Percentiles rank a stretch among this genome's conserved stretches.
These are phyloP conservation scores for Cyclina sinensis DNA, from an alignment of 1,140 invertebrate genomes.

Conservation along the genomic window DNA sequence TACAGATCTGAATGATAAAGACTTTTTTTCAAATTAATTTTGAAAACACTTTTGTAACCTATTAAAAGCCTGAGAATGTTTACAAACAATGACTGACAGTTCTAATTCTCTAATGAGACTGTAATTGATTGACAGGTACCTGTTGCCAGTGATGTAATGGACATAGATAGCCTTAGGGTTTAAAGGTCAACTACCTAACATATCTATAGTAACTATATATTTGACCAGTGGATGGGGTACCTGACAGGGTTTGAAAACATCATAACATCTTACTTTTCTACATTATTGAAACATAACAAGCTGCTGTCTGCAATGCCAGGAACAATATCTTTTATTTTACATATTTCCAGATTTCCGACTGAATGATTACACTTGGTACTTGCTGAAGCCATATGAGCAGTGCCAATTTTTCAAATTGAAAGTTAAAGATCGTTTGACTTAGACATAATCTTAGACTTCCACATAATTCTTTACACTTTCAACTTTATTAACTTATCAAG, in stretches of 20 bases:
- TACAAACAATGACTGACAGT: neutral
- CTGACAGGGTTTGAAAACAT: neutral
- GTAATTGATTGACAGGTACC: slow-evolving; percentile 58
- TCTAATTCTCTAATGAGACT: slow-evolving; percentile 11
- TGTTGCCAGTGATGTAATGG: slow-evolving; percentile 35
- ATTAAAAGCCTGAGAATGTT: neutral
- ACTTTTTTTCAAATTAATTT: neutral
- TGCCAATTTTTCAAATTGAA: too few relatives aligned
- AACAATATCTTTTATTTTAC: too few relatives aligned
- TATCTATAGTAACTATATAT: slow-evolving; percentile 33
- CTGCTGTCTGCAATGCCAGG: too few relatives aligned
- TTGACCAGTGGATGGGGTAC: slow-evolving; percentile 17
- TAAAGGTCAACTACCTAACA: slow-evolving; percentile 24
- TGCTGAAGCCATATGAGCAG: too few relatives aligned
- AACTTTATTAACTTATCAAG: too few relatives aligned
- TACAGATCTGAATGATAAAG: neutral
- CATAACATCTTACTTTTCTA: neutral
- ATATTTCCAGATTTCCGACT: too few relatives aligned
- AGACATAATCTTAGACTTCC: too few relatives aligned
- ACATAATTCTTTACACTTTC: too few relatives aligned
- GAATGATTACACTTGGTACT: too few relatives aligned
- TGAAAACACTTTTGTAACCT: slow-evolving; percentile 13
- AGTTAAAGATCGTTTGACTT: too few relatives aligned
- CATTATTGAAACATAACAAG: too few relatives aligned
- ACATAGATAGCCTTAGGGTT: slow-evolving; percentile 16